Conservation (phyloP, 2,888 invertebrate species). For the Harpalus rubripes region DNA sequence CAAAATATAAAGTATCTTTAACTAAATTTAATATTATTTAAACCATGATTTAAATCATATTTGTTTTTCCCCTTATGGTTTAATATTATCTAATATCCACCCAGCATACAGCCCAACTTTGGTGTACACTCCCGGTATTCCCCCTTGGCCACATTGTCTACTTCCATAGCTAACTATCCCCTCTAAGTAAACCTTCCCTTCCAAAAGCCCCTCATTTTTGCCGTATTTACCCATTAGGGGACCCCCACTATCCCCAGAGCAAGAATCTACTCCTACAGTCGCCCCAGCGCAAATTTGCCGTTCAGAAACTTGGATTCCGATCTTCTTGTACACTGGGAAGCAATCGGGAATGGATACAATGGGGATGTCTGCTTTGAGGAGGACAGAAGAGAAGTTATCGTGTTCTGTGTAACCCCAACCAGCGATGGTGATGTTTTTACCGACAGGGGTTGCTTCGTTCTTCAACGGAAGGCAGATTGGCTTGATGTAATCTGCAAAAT, state of each 20-base stretch:
- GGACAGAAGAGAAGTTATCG: constrained; percentile 69
- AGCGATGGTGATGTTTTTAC: constrained; percentile 74
- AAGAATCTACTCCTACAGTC: constrained; percentile 84
- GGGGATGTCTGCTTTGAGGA: constrained; percentile 81
- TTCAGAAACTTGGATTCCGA: constrained; percentile 78
- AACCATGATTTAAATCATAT: background rate
- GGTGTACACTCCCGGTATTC: constrained; percentile 74
- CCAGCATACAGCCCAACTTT: constrained; percentile 77
- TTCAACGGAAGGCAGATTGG: constrained; percentile 74
- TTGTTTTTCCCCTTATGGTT: constrained; percentile 50
- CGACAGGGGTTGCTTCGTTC: constrained; percentile 65
- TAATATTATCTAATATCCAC: constrained; percentile 81
- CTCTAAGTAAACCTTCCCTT: constrained; percentile 78
- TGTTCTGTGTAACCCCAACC: constrained; percentile 80
- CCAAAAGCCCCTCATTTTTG: constrained; percentile 75
- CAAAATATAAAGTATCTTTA: too few relatives aligned
- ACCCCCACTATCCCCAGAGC: constrained; percentile 88
- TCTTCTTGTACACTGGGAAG: constrained; percentile 76
- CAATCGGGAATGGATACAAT: constrained; percentile 79
- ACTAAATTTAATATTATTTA: too few relatives aligned
- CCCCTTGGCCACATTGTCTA: constrained; percentile 72
- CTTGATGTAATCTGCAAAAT: constrained; percentile 76
- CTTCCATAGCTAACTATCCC: constrained; percentile 79
- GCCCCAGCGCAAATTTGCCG: constrained; percentile 87
- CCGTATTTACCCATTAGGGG: constrained; percentile 83